Conservation (phyloP, 2,113 vertebrate species). For the Megaceryle maxima region DNA sequence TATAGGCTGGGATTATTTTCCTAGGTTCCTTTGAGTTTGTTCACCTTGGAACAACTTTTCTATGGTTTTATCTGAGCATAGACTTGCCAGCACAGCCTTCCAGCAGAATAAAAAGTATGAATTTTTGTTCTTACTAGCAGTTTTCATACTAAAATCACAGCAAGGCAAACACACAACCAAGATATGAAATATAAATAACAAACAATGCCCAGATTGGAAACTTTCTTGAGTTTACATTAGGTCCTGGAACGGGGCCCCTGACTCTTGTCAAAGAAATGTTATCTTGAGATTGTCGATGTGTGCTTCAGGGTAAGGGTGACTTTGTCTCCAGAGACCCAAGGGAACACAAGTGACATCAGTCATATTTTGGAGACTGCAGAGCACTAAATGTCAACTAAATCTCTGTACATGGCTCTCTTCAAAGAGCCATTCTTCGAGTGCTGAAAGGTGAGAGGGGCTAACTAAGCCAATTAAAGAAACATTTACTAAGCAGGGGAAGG, state of each 20-base stretch:
- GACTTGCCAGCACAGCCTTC: accelerated
- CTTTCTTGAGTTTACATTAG: slow-evolving; percentile 35
- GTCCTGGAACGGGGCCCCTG: slow-evolving; percentile 10
- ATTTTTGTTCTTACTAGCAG: neutral
- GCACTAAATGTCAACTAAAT: slow-evolving; percentile 49
- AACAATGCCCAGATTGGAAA: slow-evolving; percentile 42
- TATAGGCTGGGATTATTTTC: neutral
- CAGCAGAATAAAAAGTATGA: neutral
- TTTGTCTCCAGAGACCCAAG: slow-evolving; percentile 47
- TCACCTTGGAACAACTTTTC: neutral
- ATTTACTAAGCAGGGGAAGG: slow-evolving; percentile 18
- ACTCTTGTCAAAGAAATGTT: slow-evolving; percentile 58
- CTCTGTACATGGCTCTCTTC: slow-evolving; percentile 59
- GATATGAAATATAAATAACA: slow-evolving; percentile 51
- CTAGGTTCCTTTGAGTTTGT: neutral
- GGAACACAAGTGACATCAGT: slow-evolving; percentile 58
- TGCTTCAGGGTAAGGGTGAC: slow-evolving; percentile 49
- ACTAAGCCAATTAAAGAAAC: slow-evolving; percentile 62
- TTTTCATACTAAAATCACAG: neutral
- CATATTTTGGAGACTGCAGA: slow-evolving; percentile 52
- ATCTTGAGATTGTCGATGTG: slow-evolving; percentile 69
- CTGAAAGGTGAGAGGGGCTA: slow-evolving; percentile 58
- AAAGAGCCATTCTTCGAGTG: slow-evolving; percentile 49
- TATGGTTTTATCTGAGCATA: neutral
- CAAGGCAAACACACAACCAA: neutral